Conservation (phyloP, 1,140 invertebrate genomes). For the Pararge aegeria region DNA sequence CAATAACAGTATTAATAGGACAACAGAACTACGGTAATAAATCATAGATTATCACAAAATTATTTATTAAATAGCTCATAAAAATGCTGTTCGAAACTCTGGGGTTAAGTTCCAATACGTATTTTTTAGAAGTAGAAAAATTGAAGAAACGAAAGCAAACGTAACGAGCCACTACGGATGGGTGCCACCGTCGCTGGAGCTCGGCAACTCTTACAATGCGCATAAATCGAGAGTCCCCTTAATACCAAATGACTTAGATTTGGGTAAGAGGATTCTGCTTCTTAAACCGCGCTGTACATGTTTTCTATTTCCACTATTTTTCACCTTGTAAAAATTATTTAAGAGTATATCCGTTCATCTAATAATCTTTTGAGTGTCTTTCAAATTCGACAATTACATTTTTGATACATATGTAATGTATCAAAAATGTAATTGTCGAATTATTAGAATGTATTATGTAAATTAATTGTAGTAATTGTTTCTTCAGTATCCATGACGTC, state of each 20-base stretch:
- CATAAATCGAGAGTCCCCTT: slow-evolving; percentile 44
- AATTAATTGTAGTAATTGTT: slow-evolving; percentile 3
- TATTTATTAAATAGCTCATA: not conserved
- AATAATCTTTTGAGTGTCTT: no score
- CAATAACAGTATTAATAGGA: slow-evolving; percentile 11
- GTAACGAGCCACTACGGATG: slow-evolving; percentile 44
- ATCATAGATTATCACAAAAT: not conserved
- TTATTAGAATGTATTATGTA: no score
- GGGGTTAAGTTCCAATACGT: no score
- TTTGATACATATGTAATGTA: no score
- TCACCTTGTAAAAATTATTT: no score
- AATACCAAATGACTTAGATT: slow-evolving; percentile 44
- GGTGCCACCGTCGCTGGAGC: not conserved
- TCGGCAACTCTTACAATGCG: slow-evolving; percentile 11
- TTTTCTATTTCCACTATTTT: no score
- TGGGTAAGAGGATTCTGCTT: no score
- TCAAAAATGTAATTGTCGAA: no score
- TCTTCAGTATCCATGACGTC: slow-evolving; percentile 44
- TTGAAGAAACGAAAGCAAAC: slow-evolving; percentile 51
- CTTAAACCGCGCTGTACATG: no score
- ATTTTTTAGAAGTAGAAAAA: slow-evolving; percentile 44
- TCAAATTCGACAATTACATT: no score
- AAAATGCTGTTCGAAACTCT: no score
- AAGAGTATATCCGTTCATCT: no score
- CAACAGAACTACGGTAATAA: slow-evolving; percentile 35